Evolutionary conservation across 2,888 invertebrate species (phyloP).

Genomic region (Diplazon laetatorius): DNA sequence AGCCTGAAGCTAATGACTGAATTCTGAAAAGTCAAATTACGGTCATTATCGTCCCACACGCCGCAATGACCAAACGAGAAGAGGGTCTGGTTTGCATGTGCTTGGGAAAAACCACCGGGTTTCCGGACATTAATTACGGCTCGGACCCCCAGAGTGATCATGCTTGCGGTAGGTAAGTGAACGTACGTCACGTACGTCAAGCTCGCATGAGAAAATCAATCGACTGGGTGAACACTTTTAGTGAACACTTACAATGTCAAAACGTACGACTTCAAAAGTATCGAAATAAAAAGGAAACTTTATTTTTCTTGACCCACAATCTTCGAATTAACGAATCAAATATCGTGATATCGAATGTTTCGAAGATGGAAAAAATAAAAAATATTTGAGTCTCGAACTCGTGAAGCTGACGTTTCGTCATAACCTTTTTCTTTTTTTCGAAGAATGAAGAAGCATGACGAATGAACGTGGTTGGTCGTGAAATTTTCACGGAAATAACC

Average conservation of each 20-base stretch:
- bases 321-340: no score
- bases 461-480: constrained; percentile 12
- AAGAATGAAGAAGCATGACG: constrained; percentile 22
- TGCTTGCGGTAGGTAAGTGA: constrained; percentile 62
- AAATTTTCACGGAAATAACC: constrained; percentile 39
- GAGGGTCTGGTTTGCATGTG: constrained; percentile 59
- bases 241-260: constrained; percentile 70
- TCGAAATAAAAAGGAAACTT: no score
- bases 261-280: constrained; percentile 55
- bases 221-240: constrained; percentile 80
- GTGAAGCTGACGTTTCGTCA: background rate
- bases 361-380: no score
- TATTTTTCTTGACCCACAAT: no score
- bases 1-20: constrained; percentile 57
- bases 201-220: constrained; percentile 75
- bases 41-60: constrained; percentile 49
- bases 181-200: constrained; percentile 36
- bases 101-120: constrained; percentile 51
- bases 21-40: constrained; percentile 64
- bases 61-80: constrained; percentile 21
- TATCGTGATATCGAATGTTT: no score
- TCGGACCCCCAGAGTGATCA: constrained; percentile 60
- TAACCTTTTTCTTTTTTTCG: background rate
- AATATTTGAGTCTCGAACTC: no score
- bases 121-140: constrained; percentile 46